These are phyloP conservation scores for Gymnarchus niloticus DNA, from an alignment of 2,113 vertebrate genomes.

Conservation along the genomic window DNA sequence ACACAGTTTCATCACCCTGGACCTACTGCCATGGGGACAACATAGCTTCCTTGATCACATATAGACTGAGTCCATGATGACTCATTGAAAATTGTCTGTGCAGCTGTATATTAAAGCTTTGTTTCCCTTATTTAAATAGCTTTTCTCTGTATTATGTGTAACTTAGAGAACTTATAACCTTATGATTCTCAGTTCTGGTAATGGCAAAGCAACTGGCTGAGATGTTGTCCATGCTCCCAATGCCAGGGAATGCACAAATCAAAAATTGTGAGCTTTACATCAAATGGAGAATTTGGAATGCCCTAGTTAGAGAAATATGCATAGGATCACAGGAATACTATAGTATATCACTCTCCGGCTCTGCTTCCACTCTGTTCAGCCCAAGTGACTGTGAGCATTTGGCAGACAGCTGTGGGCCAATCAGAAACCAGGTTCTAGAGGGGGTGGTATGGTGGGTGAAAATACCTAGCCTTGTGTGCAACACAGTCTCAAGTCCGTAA, in stretches of 20 bases:
- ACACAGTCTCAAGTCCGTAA: not conserved
- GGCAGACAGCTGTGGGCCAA: too few relatives aligned
- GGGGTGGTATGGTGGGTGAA: too few relatives aligned
- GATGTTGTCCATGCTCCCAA: not conserved
- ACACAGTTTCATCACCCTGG: too few relatives aligned
- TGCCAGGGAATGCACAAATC: not conserved
- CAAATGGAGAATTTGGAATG: not conserved
- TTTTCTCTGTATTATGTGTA: not conserved
- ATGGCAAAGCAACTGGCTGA: not conserved
- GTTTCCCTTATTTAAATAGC: not conserved
- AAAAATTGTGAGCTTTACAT: not conserved
- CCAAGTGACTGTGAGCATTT: too few relatives aligned
- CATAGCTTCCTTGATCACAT: conserved; percentile 51
- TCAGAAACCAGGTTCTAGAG: too few relatives aligned
- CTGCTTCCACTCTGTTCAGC: too few relatives aligned
- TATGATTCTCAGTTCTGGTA: not conserved
- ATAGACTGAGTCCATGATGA: conserved; percentile 43
- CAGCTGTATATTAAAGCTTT: not conserved
- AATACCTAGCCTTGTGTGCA: too few relatives aligned
- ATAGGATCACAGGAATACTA: too few relatives aligned
- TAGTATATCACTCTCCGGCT: too few relatives aligned
- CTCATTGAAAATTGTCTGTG: conserved; percentile 51
- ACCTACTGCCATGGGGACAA: too few relatives aligned
- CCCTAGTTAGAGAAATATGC: too few relatives aligned
- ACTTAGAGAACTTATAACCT: not conserved